These are phyloP conservation scores for Ramphastos sulfuratus DNA, from an alignment of 2,113 vertebrate genomes.

Conservation along the genomic window DNA sequence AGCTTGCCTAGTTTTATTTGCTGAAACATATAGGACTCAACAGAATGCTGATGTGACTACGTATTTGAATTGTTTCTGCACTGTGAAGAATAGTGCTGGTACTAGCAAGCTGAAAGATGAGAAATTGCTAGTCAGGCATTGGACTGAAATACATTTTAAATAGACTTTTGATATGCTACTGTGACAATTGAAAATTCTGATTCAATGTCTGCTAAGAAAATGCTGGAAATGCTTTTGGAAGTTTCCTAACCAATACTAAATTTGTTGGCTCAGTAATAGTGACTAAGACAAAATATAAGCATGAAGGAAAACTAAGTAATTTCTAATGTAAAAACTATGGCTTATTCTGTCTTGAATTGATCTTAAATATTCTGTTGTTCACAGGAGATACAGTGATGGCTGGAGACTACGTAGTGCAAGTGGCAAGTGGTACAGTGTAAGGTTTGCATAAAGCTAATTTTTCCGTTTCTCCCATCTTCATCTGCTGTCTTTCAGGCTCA, in stretches of 20 bases:
- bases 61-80: slow-evolving; percentile 42
- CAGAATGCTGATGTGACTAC: slow-evolving; percentile 14
- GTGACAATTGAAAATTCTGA: slow-evolving; percentile 18
- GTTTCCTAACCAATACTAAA: background rate
- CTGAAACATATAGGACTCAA: background rate
- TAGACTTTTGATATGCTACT: background rate
- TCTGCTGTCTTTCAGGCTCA: background rate
- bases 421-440: background rate
- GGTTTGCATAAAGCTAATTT: background rate
- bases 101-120: slow-evolving; percentile 30
- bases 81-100: slow-evolving; percentile 9
- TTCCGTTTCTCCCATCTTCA: background rate
- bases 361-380: background rate
- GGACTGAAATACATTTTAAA: slow-evolving; percentile 49
- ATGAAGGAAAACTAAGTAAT: background rate
- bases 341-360: background rate
- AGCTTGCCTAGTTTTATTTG: slow-evolving; percentile 39
- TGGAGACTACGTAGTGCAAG: background rate
- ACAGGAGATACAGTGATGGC: background rate
- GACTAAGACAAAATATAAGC: background rate
- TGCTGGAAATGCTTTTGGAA: slow-evolving; percentile 14
- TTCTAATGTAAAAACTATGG: background rate
- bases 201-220: slow-evolving; percentile 33
- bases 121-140: slow-evolving; percentile 48
- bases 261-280: background rate